Evolutionary conservation across 2,888 invertebrate species (phyloP), one percentile per base, ranked within the genome.

Genomic region (Oxyscelio sp.): DNA sequence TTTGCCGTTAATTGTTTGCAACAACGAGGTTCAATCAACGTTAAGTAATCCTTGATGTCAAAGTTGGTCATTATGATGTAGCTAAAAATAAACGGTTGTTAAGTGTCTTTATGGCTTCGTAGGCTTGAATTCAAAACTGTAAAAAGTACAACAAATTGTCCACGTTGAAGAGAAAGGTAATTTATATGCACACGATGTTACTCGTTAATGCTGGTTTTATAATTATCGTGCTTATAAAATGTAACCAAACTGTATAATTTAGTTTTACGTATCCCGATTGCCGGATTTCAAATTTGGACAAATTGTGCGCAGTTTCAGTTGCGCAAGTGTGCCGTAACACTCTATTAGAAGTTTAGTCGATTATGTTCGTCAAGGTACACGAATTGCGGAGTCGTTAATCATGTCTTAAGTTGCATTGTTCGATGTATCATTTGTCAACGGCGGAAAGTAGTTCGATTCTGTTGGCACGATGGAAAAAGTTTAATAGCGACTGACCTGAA

Each of bases 31-130:
- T 79, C 50, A 56, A 56, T 78, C 70, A 78, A 70, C 54, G 54
- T 78, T 78, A 70, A 78, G 68, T 79, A 79, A 71, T 79, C 34
- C 27, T 71, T 63, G 58, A 58, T 66, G 73, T 65, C 71, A 73
- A 73, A 71, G 71, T 58, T 63, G 59, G 38, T 56, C 34, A 48
- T 63, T 73, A 73, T 59, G 80, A 68, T 27, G 68, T 21, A n/a
- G 74, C 77, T 82, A 75, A 82, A 82, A 82, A 82, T 82, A 82
- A 75, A 71, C 45, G 59, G 54, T 19, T 70, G 75, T 82, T 75
- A 82, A 68, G 48, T 50, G 75, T 50, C 43, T 58, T 66, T 77
- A 73, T 19, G 52, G 71, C 71, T 31, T 19, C 58, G 61, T 17
- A 52, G 52, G 13, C 8, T 27, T 19, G 43, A 43, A 43, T 43